Base-by-base conservation (phyloP, 2,113 vertebrate genomes). In the Alces alces region DNA sequence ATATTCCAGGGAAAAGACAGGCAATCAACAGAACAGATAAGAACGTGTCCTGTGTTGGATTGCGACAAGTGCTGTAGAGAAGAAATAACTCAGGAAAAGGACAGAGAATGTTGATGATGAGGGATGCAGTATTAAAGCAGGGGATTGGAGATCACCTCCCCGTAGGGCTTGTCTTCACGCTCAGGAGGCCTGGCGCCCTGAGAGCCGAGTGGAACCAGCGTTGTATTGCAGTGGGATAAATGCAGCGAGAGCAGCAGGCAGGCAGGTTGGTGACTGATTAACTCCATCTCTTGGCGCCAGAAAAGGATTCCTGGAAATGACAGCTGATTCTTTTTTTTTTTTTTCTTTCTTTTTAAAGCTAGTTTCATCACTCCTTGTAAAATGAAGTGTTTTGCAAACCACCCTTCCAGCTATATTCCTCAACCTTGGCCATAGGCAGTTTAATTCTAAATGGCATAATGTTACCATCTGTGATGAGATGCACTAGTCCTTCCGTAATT, bases 231-330 rank as follows among this genome's bases (percentile, higher is more conserved):
- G 5, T 19, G 45, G 14, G 30, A 11, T 17, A 64, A 54, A n/a
- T 2, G 23, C 8, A 36, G 7, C 4, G 13, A 2, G 6, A 45
- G 17, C n/a, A 86, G n/a, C 30, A 4, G 4, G 12, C 19, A 17
- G 1, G 14, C 1, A 2, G 30, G 30, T 64, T 36, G 2, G 17
- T 15, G 30, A 10, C 0, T 50, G 15, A 93, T 70, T 36, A 76
- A 92, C 28, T 58, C 84, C 50, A 0, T n/a, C 43, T 86, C 88
- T 52, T 2, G 5, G 7, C 15, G 33, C 23, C 58, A 55, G 86
- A 58, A 86, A 64, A 88, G 27, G 36, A 83, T 96, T 93, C 90
- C 89, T 92, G 84, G 90, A 97, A 97, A 90, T 87, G 84, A 84
- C 25, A 52, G 70, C 50, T 13, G 73, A 95, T 60, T 84, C 76